Evolutionary conservation across 2,113 vertebrate genomes (phyloP).

Genomic region (Paralichthys olivaceus): DNA sequence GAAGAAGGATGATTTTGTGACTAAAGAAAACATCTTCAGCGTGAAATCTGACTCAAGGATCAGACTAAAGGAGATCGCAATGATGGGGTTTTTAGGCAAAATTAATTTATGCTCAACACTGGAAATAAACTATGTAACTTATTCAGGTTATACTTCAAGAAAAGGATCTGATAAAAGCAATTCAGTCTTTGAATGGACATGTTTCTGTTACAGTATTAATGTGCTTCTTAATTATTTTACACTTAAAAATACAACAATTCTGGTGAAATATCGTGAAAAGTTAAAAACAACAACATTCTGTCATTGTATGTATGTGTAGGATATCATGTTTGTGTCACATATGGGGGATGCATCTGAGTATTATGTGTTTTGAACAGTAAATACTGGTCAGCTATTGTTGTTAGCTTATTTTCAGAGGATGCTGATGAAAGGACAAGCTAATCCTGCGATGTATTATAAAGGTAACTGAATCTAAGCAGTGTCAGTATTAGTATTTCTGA

Average conservation of each 20-base stretch:
- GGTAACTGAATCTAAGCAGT: slow-evolving; percentile 38
- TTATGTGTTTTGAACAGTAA: slow-evolving; percentile 3
- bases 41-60: not conserved
- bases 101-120: too few relatives aligned
- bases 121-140: too few relatives aligned
- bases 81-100: too few relatives aligned
- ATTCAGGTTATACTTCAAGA: too few relatives aligned
- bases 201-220: not conserved
- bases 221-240: too few relatives aligned
- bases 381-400: slow-evolving; percentile 42
- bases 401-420: slow-evolving; percentile 3
- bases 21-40: not conserved
- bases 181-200: not conserved
- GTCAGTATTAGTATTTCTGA: slow-evolving; percentile 23
- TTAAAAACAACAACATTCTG: not conserved
- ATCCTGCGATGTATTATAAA: slow-evolving; percentile 12
- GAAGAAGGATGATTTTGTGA: not conserved
- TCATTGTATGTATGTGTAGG: not conserved
- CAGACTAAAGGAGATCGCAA: not conserved
- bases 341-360: not conserved
- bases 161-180: not conserved
- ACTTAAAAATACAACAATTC: too few relatives aligned
- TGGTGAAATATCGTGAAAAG: not conserved
- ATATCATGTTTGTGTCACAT: slow-evolving; percentile 12
- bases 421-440: slow-evolving; percentile 35